Base-by-base conservation (phyloP, 2,888 invertebrate genomes). In the Calliphora vomitoria region DNA sequence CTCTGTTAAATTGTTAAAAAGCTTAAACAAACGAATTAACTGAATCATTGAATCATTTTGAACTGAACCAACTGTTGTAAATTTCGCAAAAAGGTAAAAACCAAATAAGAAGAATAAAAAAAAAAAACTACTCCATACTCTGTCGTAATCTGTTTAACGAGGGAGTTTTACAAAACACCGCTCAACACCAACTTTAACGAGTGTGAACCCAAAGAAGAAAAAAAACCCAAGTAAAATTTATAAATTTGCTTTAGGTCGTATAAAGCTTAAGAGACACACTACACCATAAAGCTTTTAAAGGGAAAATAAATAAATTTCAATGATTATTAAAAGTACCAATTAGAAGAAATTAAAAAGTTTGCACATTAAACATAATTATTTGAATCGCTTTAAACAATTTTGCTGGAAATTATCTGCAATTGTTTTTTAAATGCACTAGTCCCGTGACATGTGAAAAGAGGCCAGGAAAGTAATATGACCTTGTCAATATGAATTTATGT, bases 101-200 rank as follows among this genome's bases (percentile, higher is more conserved):
- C 20, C 55, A n/a, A 18, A 47, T 38, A 25, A 53, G 41, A 44
- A 68, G 66, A 68, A 62, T n/a, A 47, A 15, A 15, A 15, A 35
- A 53, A 41, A 68, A 41, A 25, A 25, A 71, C 74, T 74, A 74
- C 50, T 83, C 35, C 18, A 72, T 58, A 78, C 90, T 89, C 80
- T 89, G 88, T 87, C 88, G 89, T 90, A 93, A 93, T 92, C 92
- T 91, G 92, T 92, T 92, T 93, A 93, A 93, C 93, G 93, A 93
- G 93, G 93, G 93, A 93, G 93, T 92, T 91, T 90, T 90, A 90
- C 90, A 91, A 91, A 92, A 92, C 91, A 91, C 90, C 90, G 90
- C 87, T 85, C n/a, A 20, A 53, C 41, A 76, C 6, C 41, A 69
- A 44, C 31, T 20, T 38, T 25, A 83, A 80, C 25, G 38, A 80